Evolutionary conservation across 2,888 invertebrate genomes (phyloP).

Genomic region (Apamea monoglypha): DNA sequence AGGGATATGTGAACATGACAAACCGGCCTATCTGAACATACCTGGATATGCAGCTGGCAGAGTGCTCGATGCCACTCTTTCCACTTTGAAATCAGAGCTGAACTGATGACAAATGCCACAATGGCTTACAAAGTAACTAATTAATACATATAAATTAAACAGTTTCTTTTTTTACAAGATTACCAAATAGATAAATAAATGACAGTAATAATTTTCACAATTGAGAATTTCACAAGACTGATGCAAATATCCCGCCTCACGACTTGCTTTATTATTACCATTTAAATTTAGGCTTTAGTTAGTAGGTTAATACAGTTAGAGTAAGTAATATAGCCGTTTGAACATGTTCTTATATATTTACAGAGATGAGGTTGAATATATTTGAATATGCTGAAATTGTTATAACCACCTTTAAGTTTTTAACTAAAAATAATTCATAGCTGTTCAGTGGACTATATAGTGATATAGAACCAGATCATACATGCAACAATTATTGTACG

Average conservation of each 20-base stretch:
- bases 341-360: constrained; percentile 75
- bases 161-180: constrained; percentile 85
- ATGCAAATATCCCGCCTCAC: constrained; percentile 91
- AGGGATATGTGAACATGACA: constrained; percentile 89
- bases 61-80: constrained; percentile 87
- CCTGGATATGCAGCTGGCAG: constrained; percentile 87
- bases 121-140: constrained; percentile 69
- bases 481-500: constrained; percentile 72
- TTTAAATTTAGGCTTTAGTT: constrained; percentile 87
- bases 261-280: constrained; percentile 91
- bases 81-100: constrained; percentile 87
- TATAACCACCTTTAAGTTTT: constrained; percentile 66
- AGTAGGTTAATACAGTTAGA: constrained; percentile 82
- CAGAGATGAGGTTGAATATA: constrained; percentile 57
- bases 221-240: constrained; percentile 90
- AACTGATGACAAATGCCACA: constrained; percentile 80
- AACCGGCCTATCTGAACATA: constrained; percentile 89
- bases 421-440: constrained; percentile 65
- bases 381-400: constrained; percentile 81
- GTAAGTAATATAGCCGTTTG: constrained; percentile 80
- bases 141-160: constrained; percentile 72
- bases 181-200: constrained; percentile 88
- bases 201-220: constrained; percentile 88
- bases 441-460: constrained; percentile 76
- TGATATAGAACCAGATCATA: constrained; percentile 75